Base-by-base conservation (phyloP, 2,888 invertebrate species). In the Periphyllus acericola region DNA sequence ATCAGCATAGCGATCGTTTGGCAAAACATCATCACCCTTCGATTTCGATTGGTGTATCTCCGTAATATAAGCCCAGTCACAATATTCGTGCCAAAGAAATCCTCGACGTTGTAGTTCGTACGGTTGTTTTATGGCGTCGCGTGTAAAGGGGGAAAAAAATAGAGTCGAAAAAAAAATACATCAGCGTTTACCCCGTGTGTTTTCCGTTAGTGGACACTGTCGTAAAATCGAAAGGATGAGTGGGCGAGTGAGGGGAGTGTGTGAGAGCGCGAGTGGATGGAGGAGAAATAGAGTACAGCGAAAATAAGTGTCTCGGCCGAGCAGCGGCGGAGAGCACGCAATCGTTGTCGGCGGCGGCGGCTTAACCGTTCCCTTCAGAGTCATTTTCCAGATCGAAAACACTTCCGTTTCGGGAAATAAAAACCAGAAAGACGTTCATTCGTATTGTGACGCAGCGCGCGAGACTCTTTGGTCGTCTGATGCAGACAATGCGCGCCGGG, bases 331-430 rank as follows among this genome's bases (percentile, higher is more conserved):
- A 66, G 71, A 36, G 46, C 21, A 82, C 32, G 81, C 68, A 55
- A 83, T 82, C 52, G 34, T 72, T 40, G 72, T 82, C 81, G 29
- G 11, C n/a, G 79, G 17, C 32, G 34, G 40, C 55, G 14, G n/a
- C 34, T 25, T 74, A 87, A 81, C 80, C 55, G 80, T 81, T 87
- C 87, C 87, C 87, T 72, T 19, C 87, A 80, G 87, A 74, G 79
- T 72, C 87, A 40, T 87, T 87, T 87, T 80, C 71, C 79, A 72
- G 87, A 74, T 55, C 80, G 80, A 80, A 74, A 87, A 81, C 87
- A 87, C 79, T 87, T 74, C 79, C 80, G 79, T 79, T 80, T 80
- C 79, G 74, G 79, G 55, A 79, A 81, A 87, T 87, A 81, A 87
- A 87, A 87, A 80, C 86, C 80, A 40, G 85, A 74, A 25, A 71